Evolutionary conservation across 2,888 invertebrate species (phyloP).

Genomic region (Drosophila koepferae): DNA sequence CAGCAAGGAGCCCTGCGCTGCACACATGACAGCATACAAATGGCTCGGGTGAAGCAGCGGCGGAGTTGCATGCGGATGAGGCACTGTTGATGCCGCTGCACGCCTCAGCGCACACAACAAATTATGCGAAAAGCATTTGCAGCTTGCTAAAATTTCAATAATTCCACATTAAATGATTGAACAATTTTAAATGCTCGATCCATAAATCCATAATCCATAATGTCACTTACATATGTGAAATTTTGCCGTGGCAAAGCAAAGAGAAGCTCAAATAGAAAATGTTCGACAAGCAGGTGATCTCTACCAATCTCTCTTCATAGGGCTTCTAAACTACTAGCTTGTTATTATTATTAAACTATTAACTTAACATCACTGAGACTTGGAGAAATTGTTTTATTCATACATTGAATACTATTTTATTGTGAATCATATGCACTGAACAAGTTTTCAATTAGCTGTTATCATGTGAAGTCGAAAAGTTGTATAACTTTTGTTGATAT

Average conservation of each 20-base stretch:
- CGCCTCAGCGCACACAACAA: conserved; percentile 73
- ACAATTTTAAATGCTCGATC: conserved; percentile 33
- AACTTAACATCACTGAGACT: background rate
- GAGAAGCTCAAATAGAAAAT: background rate
- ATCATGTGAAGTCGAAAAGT: conserved; percentile 53
- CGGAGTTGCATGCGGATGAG: conserved; percentile 14
- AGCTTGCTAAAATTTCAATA: conserved; percentile 45
- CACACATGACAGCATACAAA: conserved; percentile 59
- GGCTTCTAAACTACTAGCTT: background rate
- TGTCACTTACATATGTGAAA: conserved; percentile 1
- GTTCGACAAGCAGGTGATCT: background rate
- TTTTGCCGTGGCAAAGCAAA: background rate
- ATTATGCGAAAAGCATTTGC: conserved; percentile 77
- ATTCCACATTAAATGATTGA: conserved; percentile 70
- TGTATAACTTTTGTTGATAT: conserved; percentile 27
- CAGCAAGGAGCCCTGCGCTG: background rate
- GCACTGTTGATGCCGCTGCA: conserved; percentile 47
- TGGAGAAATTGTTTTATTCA: background rate
- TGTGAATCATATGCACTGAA: conserved; percentile 58
- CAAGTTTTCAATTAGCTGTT: conserved; percentile 69
- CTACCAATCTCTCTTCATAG: no score
- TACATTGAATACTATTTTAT: no score
- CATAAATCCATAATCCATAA: conserved; percentile 27
- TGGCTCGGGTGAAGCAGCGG: conserved; percentile 27
- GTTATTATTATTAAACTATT: background rate